Conservation (phyloP, 2,888 invertebrate species). For the Coremacera marginata region DNA sequence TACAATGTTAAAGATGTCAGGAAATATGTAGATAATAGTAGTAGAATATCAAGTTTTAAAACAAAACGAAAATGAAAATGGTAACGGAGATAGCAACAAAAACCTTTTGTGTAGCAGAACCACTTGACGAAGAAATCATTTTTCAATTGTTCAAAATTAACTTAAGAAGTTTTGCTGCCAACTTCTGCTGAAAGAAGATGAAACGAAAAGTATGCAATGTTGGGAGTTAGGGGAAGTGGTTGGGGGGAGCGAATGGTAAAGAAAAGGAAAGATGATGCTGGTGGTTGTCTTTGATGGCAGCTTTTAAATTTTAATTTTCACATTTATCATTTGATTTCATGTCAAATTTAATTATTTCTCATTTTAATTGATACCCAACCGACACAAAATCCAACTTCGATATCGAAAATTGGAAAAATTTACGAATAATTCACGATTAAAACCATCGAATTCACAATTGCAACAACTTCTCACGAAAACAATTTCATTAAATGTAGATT, state of each 20-base stretch:
- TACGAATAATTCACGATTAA: too few species aligned
- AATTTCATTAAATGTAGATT: too few species aligned
- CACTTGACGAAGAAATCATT: constrained; percentile 6
- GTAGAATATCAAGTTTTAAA: background rate
- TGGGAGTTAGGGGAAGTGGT: too few species aligned
- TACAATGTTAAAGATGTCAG: background rate
- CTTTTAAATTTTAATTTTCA: background rate
- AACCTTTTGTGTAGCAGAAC: background rate
- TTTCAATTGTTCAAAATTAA: constrained; percentile 24
- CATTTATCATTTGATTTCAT: background rate
- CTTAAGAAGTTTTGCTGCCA: background rate
- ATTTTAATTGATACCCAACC: too few species aligned
- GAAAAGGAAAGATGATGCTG: background rate
- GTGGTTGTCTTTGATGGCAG: background rate
- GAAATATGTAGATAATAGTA: background rate
- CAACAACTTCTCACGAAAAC: too few species aligned
- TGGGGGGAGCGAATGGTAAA: too few species aligned
- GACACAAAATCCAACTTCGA: too few species aligned
- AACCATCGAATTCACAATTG: too few species aligned
- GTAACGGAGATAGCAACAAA: background rate
- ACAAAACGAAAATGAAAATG: background rate
- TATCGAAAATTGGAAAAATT: too few species aligned
- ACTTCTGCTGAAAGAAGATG: background rate
- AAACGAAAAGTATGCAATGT: background rate
- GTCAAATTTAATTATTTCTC: too few species aligned